A percentile compares a stretch with the other conserved stretches of the same genome.
phyloP scores from a whole-genome alignment of 2,888 invertebrate species.

The Didymodactylos carnosus region DNA sequence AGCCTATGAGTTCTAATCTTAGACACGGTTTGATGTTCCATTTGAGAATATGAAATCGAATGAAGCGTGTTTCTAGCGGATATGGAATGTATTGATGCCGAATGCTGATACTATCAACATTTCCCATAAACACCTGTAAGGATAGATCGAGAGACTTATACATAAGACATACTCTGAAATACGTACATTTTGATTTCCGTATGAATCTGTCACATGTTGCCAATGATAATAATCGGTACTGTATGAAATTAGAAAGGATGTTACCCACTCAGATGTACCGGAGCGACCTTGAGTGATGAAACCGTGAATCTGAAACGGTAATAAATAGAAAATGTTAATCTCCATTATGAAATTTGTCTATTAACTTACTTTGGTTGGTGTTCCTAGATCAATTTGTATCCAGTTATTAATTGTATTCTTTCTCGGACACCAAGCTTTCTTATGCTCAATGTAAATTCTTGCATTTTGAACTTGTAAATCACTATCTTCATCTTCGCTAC shows the following conservation, averaged over 20 bases:
- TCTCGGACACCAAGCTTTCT: constrained; percentile 37
- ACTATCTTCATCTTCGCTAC: constrained; percentile 35
- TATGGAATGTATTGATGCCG: constrained; percentile 37
- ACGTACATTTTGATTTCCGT: constrained; percentile 38
- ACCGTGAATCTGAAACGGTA: constrained; percentile 31
- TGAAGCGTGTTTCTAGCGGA: constrained; percentile 37
- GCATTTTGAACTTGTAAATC: constrained; percentile 35
- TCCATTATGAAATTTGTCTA: constrained; percentile 2
- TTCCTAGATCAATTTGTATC: constrained; percentile 39
- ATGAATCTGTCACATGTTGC: constrained; percentile 36
- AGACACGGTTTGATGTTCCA: constrained; percentile 39
- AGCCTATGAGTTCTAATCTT: constrained; percentile 38
- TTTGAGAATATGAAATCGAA: constrained; percentile 37
- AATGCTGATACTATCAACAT: constrained; percentile 36
- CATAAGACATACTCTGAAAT: background rate
- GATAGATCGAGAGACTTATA: background rate
- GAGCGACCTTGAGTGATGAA: constrained; percentile 38
- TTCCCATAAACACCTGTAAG: constrained; percentile 33
- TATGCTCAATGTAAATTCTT: constrained; percentile 36
- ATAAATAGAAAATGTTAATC: background rate
- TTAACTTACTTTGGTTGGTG: constrained; percentile 35
- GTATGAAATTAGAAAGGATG: constrained; percentile 37
- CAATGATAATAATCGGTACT: constrained; percentile 39
- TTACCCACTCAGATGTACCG: constrained; percentile 39
- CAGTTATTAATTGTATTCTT: constrained; percentile 37